Percentiles rank a stretch among this genome's conserved stretches.
Evolutionary conservation across 2,888 invertebrate species (phyloP).

Genomic region (Calephelis perditalis): DNA sequence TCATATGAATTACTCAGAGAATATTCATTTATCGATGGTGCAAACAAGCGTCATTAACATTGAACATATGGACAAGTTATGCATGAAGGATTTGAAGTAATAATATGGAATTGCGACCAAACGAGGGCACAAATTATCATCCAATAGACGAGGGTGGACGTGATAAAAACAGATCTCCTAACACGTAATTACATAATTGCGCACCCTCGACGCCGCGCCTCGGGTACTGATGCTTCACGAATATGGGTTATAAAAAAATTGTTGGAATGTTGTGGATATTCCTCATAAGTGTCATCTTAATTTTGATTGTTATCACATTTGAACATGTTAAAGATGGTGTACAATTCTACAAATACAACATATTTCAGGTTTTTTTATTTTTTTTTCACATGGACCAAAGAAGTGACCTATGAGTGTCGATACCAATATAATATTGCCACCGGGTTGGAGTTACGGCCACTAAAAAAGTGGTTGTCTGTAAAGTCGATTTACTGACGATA

Average conservation of each 20-base stretch:
- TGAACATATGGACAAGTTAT: conserved; percentile 25
- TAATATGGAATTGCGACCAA: conserved; percentile 60
- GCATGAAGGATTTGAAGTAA: conserved; percentile 28
- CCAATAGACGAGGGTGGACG: conserved; percentile 76
- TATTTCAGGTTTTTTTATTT: too few species aligned
- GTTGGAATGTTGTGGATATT: conserved; percentile 17
- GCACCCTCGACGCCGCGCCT: conserved; percentile 59
- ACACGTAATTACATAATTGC: conserved; percentile 78
- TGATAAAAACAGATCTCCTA: conserved; percentile 78
- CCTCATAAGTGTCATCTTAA: too few species aligned
- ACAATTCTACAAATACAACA: too few species aligned
- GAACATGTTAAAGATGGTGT: too few species aligned
- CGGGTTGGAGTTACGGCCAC: too few species aligned
- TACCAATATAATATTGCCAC: too few species aligned
- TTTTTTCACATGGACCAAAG: too few species aligned
- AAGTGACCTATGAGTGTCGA: too few species aligned
- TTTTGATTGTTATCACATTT: too few species aligned
- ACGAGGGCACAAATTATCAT: conserved; percentile 71
- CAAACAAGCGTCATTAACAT: background rate
- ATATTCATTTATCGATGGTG: background rate
- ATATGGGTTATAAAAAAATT: conserved; percentile 67
- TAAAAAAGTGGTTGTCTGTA: too few species aligned
- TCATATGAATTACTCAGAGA: background rate
- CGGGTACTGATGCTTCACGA: conserved; percentile 69
- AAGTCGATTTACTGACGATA: too few species aligned